Percentiles rank a stretch among this genome's conserved stretches.
phyloP scores from a whole-genome alignment of 2,888 invertebrate species.

The Caenorhabditis drosophilae region DNA sequence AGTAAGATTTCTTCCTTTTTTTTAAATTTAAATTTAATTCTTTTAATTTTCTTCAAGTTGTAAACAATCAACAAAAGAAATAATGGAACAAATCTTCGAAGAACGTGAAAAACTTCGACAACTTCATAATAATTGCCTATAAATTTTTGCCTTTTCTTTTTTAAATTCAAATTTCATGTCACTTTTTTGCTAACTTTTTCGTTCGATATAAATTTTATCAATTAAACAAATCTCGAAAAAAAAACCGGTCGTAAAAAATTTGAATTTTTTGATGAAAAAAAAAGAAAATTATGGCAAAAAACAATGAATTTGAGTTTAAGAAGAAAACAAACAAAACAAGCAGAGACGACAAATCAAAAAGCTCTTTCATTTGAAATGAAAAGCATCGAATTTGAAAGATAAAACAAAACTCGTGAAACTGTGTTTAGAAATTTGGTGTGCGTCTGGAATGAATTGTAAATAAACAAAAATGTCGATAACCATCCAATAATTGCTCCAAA shows the following conservation, averaged over 20 bases:
- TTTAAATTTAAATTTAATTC: too few relatives aligned
- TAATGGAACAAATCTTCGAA: slow-evolving; percentile 48
- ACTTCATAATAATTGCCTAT: too few relatives aligned
- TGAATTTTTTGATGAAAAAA: too few relatives aligned
- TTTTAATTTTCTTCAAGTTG: slow-evolving; percentile 36
- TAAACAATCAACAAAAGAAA: slow-evolving; percentile 39
- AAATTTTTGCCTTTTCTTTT: too few relatives aligned
- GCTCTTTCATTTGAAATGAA: slow-evolving; percentile 43
- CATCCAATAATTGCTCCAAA: slow-evolving; percentile 28
- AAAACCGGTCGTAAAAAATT: too few relatives aligned
- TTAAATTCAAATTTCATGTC: too few relatives aligned
- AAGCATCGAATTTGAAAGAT: slow-evolving; percentile 32
- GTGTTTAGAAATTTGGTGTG: slow-evolving; percentile 30
- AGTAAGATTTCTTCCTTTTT: slow-evolving; percentile 20
- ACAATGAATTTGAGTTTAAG: too few relatives aligned
- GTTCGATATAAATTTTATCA: too few relatives aligned
- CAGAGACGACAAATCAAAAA: slow-evolving; percentile 10
- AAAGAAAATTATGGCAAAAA: too few relatives aligned
- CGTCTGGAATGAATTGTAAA: slow-evolving; percentile 30
- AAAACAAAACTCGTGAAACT: slow-evolving; percentile 25
- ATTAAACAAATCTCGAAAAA: too few relatives aligned
- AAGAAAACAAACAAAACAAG: too few relatives aligned
- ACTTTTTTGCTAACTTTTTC: too few relatives aligned
- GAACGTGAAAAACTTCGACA: slow-evolving; percentile 42
- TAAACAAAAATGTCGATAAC: slow-evolving; percentile 26